phyloP scores from a whole-genome alignment of 2,888 invertebrate genomes.

The Polyommatus iphigenia region DNA sequence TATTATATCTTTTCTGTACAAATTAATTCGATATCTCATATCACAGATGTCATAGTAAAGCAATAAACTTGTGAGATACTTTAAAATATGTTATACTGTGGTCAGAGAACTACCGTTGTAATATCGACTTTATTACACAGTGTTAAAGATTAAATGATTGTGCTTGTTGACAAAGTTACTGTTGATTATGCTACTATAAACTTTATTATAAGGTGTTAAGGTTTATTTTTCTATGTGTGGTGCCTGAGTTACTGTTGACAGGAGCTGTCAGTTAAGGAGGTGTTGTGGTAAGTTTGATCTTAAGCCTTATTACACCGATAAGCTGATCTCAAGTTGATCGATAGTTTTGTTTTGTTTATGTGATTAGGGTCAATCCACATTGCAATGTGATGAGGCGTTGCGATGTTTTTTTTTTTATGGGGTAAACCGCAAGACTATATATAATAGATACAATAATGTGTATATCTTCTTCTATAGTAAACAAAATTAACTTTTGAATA shows the following conservation, averaged over 20 bases:
- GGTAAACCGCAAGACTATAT: too few species aligned
- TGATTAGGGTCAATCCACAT: background rate
- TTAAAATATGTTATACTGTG: constrained; percentile 13
- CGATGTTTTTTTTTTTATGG: too few species aligned
- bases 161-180: too few species aligned
- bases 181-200: too few species aligned
- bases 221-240: too few species aligned
- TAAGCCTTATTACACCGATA: constrained; percentile 25
- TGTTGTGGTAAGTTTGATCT: constrained; percentile 16
- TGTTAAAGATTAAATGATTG: background rate
- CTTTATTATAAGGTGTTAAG: too few species aligned
- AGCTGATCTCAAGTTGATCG: constrained; percentile 3
- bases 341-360: background rate
- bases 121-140: background rate
- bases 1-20: constrained; percentile 1
- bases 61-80: constrained; percentile 15
- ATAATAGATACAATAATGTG: too few species aligned
- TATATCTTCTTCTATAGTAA: too few species aligned
- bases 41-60: background rate
- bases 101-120: background rate
- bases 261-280: constrained; percentile 23
- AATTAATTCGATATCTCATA: constrained; percentile 14
- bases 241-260: background rate
- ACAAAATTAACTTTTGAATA: too few species aligned
- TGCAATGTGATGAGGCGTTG: too few species aligned